These are phyloP conservation scores for Myzus persicae DNA, from an alignment of 1,140 invertebrate species.

Conservation along the genomic window DNA sequence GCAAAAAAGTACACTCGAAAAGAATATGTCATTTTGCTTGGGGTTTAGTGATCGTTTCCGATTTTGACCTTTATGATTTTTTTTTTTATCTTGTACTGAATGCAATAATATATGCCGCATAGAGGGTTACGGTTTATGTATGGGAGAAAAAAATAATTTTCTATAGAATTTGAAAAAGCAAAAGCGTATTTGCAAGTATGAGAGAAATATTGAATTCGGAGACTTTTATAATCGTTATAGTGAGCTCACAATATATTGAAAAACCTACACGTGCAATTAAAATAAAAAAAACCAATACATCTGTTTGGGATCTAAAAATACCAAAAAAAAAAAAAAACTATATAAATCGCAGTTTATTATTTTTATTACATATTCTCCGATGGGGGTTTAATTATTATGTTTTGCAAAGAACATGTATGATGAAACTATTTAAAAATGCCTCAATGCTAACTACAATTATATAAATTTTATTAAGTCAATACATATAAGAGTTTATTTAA, in stretches of 20 bases:
- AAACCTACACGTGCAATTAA: not conserved
- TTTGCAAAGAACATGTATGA: not conserved
- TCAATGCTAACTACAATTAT: too few relatives aligned
- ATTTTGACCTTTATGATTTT: conserved; percentile 26
- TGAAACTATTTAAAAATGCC: too few relatives aligned
- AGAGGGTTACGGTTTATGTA: conserved; percentile 12
- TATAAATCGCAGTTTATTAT: not conserved
- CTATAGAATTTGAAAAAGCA: not conserved
- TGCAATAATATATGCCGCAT: not conserved
- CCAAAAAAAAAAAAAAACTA: not conserved
- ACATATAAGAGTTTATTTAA: too few relatives aligned
- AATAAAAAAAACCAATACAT: not conserved
- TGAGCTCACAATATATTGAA: not conserved
- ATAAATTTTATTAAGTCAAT: too few relatives aligned
- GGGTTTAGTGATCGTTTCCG: conserved; percentile 35
- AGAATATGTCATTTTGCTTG: conserved; percentile 27
- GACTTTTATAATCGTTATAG: not conserved
- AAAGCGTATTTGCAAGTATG: not conserved
- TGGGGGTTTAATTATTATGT: not conserved
- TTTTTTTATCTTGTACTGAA: conserved; percentile 2
- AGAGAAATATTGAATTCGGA: not conserved
- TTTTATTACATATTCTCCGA: not conserved
- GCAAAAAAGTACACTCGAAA: conserved; percentile 14
- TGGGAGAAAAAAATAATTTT: not conserved
- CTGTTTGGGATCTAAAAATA: not conserved